Evolutionary conservation across 2,797 vertebrate species (phyloP), one percentile per base, ranked within the genome.

Genomic region (Zenarchopterus dispar): DNA sequence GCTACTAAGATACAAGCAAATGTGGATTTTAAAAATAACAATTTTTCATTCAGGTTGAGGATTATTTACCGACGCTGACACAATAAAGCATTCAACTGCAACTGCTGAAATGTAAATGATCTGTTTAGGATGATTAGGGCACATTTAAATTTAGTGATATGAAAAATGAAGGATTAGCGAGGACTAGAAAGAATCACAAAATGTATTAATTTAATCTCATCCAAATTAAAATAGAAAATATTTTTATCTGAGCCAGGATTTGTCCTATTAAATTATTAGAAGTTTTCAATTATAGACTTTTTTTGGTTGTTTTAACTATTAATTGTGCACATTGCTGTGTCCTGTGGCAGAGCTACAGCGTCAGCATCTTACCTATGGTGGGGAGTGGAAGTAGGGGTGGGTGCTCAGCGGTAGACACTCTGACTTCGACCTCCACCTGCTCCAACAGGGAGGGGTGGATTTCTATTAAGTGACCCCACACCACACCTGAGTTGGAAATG

Each of bases 361-460:
- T n/a, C 8, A 6, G 24, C 17, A 5, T 52, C 8, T 77, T 70
- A 93, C 93, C 78, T 24, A 53, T 5, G 19, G 82, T 87, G 60
- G 83, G 79, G 50, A 92, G 26, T 10, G 86, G 84, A 1, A 91
- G 36, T 23, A 67, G 80, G 48, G 75, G 28, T 2, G 24, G 8
- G 13, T 65, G 61, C 77, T 86, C 80, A 0, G 82, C 77, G 0
- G 53, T 80, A 1, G 76, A 72, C 46, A 94, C 79, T 0, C 16
- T 84, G 53, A 93, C 28, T 0, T 48, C 84, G 36, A 92, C 58
- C 69, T 85, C 65, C 43, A 82, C 70, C 47, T 82, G 49, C 76
- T 90, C 82, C 59, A 91, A 78, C 60, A 93, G 81, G 0, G 77
- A 73, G 1, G 63, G 75, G 42, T 91, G 85, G 67, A 92, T 48